Evolutionary conservation across 2,888 invertebrate species (phyloP).

Genomic region (Hartigia nigra): DNA sequence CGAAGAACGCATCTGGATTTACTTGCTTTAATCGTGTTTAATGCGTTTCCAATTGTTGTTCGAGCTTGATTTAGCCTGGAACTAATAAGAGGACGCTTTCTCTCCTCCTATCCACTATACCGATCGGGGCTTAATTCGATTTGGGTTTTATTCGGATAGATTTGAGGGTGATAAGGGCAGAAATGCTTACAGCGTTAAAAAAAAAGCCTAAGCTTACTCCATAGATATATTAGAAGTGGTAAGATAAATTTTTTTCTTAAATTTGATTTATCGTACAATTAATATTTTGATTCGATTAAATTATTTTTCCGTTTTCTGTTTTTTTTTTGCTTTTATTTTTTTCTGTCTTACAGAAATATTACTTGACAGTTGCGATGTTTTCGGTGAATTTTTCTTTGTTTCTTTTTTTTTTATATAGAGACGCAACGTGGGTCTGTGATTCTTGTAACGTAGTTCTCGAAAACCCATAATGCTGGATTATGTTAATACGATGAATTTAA

Average conservation of each 20-base stretch:
- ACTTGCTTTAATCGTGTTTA: constrained; percentile 13
- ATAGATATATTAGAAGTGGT: background rate
- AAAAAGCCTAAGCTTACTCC: too few relatives aligned
- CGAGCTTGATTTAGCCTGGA: constrained; percentile 26
- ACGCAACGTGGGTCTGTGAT: background rate
- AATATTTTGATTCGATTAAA: background rate
- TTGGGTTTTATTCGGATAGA: constrained; percentile 37
- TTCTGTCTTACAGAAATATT: too few relatives aligned
- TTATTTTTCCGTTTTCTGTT: too few relatives aligned
- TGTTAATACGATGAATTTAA: background rate
- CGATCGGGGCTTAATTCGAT: constrained; percentile 41
- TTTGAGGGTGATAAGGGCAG: constrained; percentile 42
- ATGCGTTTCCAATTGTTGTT: constrained; percentile 38
- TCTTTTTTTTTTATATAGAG: too few relatives aligned
- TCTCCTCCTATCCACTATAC: constrained; percentile 14
- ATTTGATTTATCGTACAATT: background rate
- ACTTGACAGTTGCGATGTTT: too few relatives aligned
- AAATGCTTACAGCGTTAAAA: background rate
- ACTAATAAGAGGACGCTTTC: constrained; percentile 37
- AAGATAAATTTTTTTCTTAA: background rate
- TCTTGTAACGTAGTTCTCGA: background rate
- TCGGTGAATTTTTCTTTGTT: too few relatives aligned
- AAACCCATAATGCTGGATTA: background rate
- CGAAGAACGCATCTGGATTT: background rate
- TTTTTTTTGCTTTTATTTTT: background rate